Evolutionary conservation across 2,113 vertebrate genomes (phyloP).

Genomic region (Ophthalmolycus amberensis): DNA sequence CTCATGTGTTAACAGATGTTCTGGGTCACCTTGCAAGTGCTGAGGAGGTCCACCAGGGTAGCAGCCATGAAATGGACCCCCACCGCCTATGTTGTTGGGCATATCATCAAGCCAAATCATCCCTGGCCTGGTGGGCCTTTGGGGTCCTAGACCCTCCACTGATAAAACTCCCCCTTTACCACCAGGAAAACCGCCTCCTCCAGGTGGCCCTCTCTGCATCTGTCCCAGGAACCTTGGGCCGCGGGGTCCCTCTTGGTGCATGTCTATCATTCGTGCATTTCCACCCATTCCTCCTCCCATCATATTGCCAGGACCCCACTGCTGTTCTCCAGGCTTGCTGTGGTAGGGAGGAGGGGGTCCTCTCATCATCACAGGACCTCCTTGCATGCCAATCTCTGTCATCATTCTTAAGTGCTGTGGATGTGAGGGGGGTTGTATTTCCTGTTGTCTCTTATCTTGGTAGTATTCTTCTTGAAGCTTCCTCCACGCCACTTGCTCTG

Average conservation of each 20-base stretch:
- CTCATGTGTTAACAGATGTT: constrained; percentile 89
- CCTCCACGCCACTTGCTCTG: constrained; percentile 96
- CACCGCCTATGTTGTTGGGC: constrained; percentile 87
- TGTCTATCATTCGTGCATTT: constrained; percentile 79
- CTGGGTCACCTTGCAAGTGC: constrained; percentile 87
- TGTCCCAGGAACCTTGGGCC: constrained; percentile 80
- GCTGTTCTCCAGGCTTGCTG: constrained; percentile 94
- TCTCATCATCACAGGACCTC: constrained; percentile 86
- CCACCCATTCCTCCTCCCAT: constrained; percentile 79
- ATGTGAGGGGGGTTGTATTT: constrained; percentile 87
- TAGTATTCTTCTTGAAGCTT: constrained; percentile 98
- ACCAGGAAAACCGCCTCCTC: constrained; percentile 88
- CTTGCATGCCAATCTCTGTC: constrained; percentile 85
- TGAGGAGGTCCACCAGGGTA: constrained; percentile 83
- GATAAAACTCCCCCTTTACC: constrained; percentile 89
- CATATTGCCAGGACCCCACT: constrained; percentile 85
- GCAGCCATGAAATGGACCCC: constrained; percentile 84
- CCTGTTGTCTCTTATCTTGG: constrained; percentile 95
- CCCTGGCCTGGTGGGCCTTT: constrained; percentile 88
- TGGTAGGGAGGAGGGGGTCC: constrained; percentile 97
- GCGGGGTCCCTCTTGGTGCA: constrained; percentile 83
- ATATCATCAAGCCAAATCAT: constrained; percentile 94
- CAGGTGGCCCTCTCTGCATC: constrained; percentile 87
- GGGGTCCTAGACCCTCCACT: constrained; percentile 88
- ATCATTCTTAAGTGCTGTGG: constrained; percentile 92